Base-by-base conservation (phyloP, 2,888 invertebrate species). In the Sipha maydis region DNA sequence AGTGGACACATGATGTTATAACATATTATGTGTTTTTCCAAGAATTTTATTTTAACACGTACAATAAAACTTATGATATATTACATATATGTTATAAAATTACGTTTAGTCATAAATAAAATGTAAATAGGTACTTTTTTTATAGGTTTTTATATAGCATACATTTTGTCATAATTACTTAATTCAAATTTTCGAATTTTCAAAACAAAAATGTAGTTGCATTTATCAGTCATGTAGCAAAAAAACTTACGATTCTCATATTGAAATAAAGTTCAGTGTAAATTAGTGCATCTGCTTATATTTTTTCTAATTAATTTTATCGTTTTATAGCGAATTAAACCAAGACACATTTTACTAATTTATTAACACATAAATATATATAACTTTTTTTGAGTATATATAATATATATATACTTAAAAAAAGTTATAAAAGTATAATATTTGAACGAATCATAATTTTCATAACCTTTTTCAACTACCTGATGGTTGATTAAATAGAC, bases 51-150 rank as follows among this genome's bases (percentile, higher is more conserved):
- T 28, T 0, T 28, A 28, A 69, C 25, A 69, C 9, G 14, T 69
- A 69, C 69, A 9, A 41, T 41, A 41, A 41, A 41, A 41, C 69
- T 17, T 3, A 56, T 56, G 56, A 9, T 17, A 21, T 78, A 28
- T 77, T 17, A 31, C 3, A 79, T 1, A 14, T 21, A 61, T 25
- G 79, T 11, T 21, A 79, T 79, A 61, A 79, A 79, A 61, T 38
- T 61, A 79, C n/a, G 31, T 56, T 79, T 61, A 38, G 34, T 61
- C 79, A 34, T 79, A 61, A 79, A 79, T n/a, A 2, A 79, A 56
- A 79, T 79, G 14, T 14, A 2, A 14, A 48, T 48, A 1, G 8
- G 48, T 48, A 48, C 14, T 75, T 75, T 71, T 28, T 28, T 71
- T 71, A 31, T 71, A 21, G 2, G 11, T 14, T 48, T 48, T 48